Evolutionary conservation across 2,797 vertebrate genomes (phyloP).

Genomic region (Cyprinella venusta): DNA sequence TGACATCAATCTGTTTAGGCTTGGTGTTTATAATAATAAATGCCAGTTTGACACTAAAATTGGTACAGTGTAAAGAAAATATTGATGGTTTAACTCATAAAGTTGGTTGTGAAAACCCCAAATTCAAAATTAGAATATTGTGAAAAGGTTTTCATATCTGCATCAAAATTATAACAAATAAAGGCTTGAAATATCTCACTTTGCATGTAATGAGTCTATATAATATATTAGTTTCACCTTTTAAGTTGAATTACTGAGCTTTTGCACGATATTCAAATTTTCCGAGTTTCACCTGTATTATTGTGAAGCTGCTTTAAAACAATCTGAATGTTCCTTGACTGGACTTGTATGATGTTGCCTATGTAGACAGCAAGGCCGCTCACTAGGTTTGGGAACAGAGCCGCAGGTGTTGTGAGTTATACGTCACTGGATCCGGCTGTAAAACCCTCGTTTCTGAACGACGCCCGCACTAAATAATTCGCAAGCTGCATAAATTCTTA

Average conservation of each 20-base stretch:
- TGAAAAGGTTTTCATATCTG: no score
- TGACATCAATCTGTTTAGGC: not conserved
- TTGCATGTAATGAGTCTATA: no score
- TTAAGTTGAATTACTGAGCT: no score
- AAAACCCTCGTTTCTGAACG: not conserved
- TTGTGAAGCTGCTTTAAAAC: not conserved
- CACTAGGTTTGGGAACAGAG: not conserved
- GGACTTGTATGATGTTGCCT: not conserved
- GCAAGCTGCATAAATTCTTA: constrained; percentile 9
- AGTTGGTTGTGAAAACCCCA: no score
- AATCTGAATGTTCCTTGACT: not conserved
- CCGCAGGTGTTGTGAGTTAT: constrained; percentile 7
- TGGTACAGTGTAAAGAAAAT: no score
- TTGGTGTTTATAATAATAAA: not conserved
- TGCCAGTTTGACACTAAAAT: not conserved
- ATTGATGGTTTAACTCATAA: no score
- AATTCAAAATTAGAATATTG: no score
- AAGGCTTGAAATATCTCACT: no score
- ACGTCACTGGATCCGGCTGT: not conserved
- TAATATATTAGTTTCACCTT: no score
- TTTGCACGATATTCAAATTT: no score
- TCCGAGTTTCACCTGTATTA: no score
- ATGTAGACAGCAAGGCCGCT: not conserved
- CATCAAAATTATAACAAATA: no score
- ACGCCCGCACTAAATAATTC: not conserved